Percentiles rank a stretch among this genome's conserved stretches.
phyloP scores from a whole-genome alignment of 2,797 vertebrate species.

The Platyrinchus mystaceus region DNA sequence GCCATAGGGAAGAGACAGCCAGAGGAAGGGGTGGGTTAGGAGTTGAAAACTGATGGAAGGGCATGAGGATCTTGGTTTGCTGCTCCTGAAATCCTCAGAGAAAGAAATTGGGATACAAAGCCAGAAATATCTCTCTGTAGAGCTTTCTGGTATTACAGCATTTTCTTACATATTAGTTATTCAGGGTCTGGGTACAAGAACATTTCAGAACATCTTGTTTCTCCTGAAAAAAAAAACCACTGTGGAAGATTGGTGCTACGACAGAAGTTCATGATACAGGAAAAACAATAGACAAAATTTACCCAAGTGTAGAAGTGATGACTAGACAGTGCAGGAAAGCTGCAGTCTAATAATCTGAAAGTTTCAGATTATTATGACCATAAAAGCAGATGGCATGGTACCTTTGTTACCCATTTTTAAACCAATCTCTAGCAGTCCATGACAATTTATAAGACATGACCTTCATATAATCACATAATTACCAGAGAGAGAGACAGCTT shows the following conservation, averaged over 20 bases:
- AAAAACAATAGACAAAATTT: neutral
- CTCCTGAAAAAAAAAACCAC: neutral
- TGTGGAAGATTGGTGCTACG: neutral
- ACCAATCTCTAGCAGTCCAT: neutral
- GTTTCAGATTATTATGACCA: neutral
- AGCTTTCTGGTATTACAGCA: neutral
- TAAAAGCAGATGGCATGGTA: neutral
- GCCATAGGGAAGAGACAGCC: rapidly evolving
- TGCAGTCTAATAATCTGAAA: neutral
- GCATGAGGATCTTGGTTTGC: neutral
- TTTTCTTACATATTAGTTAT: neutral
- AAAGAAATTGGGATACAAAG: neutral
- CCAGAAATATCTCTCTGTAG: neutral
- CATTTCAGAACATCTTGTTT: neutral
- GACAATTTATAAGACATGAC: neutral
- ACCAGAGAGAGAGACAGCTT: neutral
- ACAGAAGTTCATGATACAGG: neutral
- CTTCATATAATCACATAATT: neutral
- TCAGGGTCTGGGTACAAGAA: neutral
- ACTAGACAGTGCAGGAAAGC: neutral
- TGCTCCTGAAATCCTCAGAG: neutral
- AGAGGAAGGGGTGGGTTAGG: neutral
- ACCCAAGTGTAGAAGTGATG: neutral
- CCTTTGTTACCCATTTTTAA: neutral
- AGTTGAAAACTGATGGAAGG: neutral